Base-by-base conservation (phyloP, 1,140 invertebrate species). In the Pantala flavescens region DNA sequence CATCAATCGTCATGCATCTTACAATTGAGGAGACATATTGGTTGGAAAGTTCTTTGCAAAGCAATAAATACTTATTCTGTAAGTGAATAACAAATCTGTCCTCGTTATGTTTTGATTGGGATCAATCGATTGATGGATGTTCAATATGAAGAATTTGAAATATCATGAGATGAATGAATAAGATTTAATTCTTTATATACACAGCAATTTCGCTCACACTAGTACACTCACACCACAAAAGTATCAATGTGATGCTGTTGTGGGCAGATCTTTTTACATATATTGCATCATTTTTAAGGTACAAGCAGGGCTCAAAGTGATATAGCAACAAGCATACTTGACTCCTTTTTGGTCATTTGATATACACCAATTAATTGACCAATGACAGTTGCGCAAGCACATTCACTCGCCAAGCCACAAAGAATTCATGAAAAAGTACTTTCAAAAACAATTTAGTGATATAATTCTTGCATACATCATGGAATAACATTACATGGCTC, bases 261-360 rank as follows among this genome's bases (percentile, higher is more conserved):
- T 63, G 49, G 49, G n/a, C 49, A 16, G 49, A 63, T 63, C 49
- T 63, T 63, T 63, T 63, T 63, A 63, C 49, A 63, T 63, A 63
- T 63, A 63, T 63, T 63, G 49, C 49, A 63, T 63, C 14, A 63
- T 63, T 63, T 63, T 21, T 63, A 21, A 63, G n/a, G 49, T 63
- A 63, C 49, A 63, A 63, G 49, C 49, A 63, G 49, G 49, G 49
- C 49, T 63, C 49, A 63, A 63, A 63, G 2, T 63, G n/a, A 63
- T 3, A 63, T 63, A 63, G 49, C 49, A 63, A 63, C 14, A 63
- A 63, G 49, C 49, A 63, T 63, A 19, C 49, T 63, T 63, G 14
- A 19, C 49, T 63, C 49, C 49, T 19, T 63, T 21, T 19, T 63
- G 49, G n/a, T 21, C 49, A 63, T 63, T 63, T 19, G 49, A 63